Conservation (phyloP, 2,113 vertebrate genomes). For the Cariama cristata region DNA sequence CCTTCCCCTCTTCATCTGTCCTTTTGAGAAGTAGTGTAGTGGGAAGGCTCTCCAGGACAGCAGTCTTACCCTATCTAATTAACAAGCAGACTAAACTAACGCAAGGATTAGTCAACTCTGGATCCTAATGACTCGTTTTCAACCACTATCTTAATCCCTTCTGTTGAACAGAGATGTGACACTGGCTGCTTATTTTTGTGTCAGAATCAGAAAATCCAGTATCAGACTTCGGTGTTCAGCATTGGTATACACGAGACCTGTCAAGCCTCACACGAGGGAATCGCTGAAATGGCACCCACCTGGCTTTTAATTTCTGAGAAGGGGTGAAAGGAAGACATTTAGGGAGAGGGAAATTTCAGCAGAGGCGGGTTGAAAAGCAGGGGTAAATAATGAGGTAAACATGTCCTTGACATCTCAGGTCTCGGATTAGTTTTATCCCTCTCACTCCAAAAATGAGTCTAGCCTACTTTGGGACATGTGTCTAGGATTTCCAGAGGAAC, state of each 20-base stretch:
- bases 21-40: not conserved
- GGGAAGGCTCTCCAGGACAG: not conserved
- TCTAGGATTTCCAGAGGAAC: not conserved
- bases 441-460: not conserved
- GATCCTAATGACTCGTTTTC: not conserved
- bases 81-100: constrained; percentile 32
- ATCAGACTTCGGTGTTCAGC: not conserved
- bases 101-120: not conserved
- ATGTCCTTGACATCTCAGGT: not conserved
- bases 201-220: constrained; percentile 1
- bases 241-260: not conserved
- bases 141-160: not conserved
- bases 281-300: not conserved
- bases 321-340: not conserved
- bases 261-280: not conserved
- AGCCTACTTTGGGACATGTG: not conserved
- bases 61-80: constrained; percentile 34
- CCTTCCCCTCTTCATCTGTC: not conserved
- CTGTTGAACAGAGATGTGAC: not conserved
- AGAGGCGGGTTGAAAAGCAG: not conserved
- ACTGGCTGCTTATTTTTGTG: not conserved
- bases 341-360: not conserved
- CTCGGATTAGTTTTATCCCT: not conserved
- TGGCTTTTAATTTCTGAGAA: not conserved
- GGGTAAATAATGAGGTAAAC: not conserved